Conservation (phyloP, 2,113 vertebrate genomes). For the Ramphastos sulfuratus region DNA sequence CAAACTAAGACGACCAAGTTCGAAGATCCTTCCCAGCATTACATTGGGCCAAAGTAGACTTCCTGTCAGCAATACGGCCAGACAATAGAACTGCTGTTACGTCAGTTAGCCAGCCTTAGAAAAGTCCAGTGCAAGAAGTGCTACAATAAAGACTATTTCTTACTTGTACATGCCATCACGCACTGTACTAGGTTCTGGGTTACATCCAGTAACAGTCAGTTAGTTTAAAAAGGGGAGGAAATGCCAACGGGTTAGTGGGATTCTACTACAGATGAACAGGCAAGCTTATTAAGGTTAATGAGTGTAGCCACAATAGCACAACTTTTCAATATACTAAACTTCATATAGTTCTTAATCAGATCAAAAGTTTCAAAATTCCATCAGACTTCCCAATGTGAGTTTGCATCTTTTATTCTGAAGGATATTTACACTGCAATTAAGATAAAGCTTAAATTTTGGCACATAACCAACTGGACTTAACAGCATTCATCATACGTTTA, state of each 20-base stretch:
- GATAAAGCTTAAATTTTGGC: background rate
- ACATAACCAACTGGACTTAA: background rate
- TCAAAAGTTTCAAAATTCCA: background rate
- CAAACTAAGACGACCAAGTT: background rate
- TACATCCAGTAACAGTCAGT: accelerated
- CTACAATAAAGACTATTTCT: too few species aligned
- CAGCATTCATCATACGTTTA: background rate
- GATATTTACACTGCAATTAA: background rate
- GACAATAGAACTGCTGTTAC: background rate
- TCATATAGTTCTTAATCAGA: background rate
- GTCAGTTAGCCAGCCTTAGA: background rate
- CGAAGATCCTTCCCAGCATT: background rate
- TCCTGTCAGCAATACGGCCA: background rate
- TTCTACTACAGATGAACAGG: background rate
- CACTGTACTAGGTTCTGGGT: background rate
- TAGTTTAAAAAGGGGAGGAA: background rate
- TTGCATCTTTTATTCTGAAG: background rate
- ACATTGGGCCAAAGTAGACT: background rate
- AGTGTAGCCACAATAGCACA: background rate
- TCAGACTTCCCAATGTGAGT: background rate
- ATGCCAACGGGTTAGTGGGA: background rate
- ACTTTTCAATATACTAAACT: too few species aligned
- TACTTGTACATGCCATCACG: accelerated
- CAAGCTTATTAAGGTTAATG: background rate
- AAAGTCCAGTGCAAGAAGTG: background rate